phyloP scores from a whole-genome alignment of 37 sponge, comb jelly and placozoan species.

The Cliona cf. orientalis region DNA sequence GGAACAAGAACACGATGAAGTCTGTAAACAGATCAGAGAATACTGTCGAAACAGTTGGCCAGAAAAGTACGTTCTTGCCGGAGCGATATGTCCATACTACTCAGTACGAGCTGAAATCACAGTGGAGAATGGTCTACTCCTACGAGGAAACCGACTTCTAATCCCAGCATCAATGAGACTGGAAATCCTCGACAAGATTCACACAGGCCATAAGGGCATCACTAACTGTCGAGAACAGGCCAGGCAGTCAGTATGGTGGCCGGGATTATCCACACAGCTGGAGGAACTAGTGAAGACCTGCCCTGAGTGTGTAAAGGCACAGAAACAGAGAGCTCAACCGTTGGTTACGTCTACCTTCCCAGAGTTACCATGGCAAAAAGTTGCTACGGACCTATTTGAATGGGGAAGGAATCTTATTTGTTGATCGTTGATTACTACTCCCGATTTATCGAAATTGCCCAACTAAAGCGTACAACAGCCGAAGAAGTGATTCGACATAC shows the following conservation, averaged over 20 bases:
- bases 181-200: constrained; percentile 21
- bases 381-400: constrained; percentile 31
- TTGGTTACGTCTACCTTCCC: constrained; percentile 14
- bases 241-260: constrained; percentile 39
- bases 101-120: constrained; percentile 13
- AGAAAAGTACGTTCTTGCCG: constrained; percentile 19
- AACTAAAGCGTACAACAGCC: constrained; percentile 29
- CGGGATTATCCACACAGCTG: constrained; percentile 12
- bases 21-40: constrained; percentile 11
- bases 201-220: constrained; percentile 30
- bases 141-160: constrained; percentile 19
- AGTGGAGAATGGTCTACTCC: constrained; percentile 13
- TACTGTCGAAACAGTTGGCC: constrained; percentile 35
- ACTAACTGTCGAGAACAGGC: constrained; percentile 35
- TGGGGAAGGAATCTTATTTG: constrained; percentile 16
- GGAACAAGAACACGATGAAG: constrained; percentile 41
- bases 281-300: constrained; percentile 15
- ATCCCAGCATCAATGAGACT: constrained; percentile 8
- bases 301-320: constrained; percentile 6
- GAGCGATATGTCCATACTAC: constrained; percentile 1
- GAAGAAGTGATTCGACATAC: constrained; percentile 29
- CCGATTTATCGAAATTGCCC: constrained; percentile 50
- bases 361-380: constrained; percentile 25
- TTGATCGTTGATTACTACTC: constrained; percentile 52
- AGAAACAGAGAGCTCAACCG: constrained; percentile 13